Percentiles rank a stretch among this genome's conserved stretches.
These are phyloP conservation scores for Agriotes lineatus DNA, from an alignment of 2,888 invertebrate species.

Conservation along the genomic window DNA sequence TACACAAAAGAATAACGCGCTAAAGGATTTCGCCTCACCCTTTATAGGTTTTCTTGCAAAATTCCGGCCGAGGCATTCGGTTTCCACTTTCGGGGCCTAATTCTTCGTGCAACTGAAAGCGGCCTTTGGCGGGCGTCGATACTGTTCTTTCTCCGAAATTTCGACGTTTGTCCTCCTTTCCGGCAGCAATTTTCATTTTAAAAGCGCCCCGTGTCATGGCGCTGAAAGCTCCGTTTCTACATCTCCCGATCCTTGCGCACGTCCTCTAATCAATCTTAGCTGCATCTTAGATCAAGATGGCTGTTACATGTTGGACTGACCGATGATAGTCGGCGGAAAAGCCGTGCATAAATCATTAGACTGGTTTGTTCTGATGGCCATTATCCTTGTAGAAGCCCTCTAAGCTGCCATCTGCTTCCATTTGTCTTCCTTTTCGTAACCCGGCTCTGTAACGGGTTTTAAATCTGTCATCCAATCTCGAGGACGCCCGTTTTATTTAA, in stretches of 20 bases:
- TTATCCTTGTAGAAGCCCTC: slow-evolving; percentile 49
- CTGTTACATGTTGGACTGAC: slow-evolving; percentile 29
- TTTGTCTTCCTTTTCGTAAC: slow-evolving; percentile 50
- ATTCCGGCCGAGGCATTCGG: neutral
- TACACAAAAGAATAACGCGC: slow-evolving; percentile 17
- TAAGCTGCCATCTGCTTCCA: slow-evolving; percentile 48
- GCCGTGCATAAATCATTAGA: slow-evolving; percentile 57
- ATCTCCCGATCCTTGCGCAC: neutral
- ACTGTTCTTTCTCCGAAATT: too few species aligned
- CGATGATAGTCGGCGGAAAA: slow-evolving; percentile 39
- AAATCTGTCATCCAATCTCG: slow-evolving; percentile 36
- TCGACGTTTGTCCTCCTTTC: neutral
- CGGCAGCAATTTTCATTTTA: neutral
- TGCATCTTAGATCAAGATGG: slow-evolving; percentile 28
- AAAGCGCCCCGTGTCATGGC: neutral
- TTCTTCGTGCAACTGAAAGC: neutral
- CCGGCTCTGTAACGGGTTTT: slow-evolving; percentile 32
- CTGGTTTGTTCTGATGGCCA: slow-evolving; percentile 53
- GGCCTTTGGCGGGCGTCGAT: neutral
- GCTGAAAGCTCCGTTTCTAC: slow-evolving; percentile 15
- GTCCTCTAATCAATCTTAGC: slow-evolving; percentile 35
- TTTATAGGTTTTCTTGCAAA: slow-evolving; percentile 12
- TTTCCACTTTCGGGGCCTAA: slow-evolving; percentile 6
- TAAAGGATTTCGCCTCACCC: slow-evolving; percentile 12
- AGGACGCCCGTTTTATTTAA: slow-evolving; percentile 25